Base-by-base conservation (phyloP, 2,113 vertebrate species). In the Plectropomus leopardus region DNA sequence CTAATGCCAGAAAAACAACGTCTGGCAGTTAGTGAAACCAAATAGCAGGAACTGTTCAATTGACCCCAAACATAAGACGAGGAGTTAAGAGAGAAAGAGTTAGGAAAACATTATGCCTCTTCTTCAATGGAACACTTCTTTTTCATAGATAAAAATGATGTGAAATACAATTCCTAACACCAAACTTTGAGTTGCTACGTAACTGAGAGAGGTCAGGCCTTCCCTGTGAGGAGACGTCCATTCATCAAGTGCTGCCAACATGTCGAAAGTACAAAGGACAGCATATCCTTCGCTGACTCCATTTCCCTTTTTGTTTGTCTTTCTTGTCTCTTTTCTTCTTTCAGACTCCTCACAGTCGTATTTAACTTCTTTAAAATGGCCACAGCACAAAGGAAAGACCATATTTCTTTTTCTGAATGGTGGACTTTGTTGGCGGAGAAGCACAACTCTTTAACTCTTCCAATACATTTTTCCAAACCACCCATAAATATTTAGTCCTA, bases 241-340 rank as follows among this genome's bases (percentile, higher is more conserved):
- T 95, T 95, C 89, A 94, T 95, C 94, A 94, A 89, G 77, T 34
- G 84, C 92, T 88, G 88, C 86, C 91, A 91, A 87, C 74, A 72
- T 84, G 89, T 83, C 91, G 86, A 72, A 89, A 87, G 85, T 85
- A 93, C 92, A 95, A 95, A 94, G 91, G 87, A 80, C 84, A 77
- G 86, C 87, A 86, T 85, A 91, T 93, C 91, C 78, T 92, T 86
- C n/a, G 13, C 82, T 60, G 86, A 74, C 86, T 93, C 78, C 63
- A 15, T 86, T 92, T 89, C 74, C 82, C 76, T 76, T 88, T 88
- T 90, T 90, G 78, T 87, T 79, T 53, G 51, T 89, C 84, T 84
- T 79, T 82, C 73, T 83, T 79, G 59, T 78, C 74, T 81, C 72
- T 82, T 88, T 89, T 84, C 71, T 80, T 81, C 81, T 84, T 85